A percentile compares a stretch with the other conserved stretches of the same genome.
Conservation (phyloP, 2,113 vertebrate genomes). For the Bufo bufo region DNA sequence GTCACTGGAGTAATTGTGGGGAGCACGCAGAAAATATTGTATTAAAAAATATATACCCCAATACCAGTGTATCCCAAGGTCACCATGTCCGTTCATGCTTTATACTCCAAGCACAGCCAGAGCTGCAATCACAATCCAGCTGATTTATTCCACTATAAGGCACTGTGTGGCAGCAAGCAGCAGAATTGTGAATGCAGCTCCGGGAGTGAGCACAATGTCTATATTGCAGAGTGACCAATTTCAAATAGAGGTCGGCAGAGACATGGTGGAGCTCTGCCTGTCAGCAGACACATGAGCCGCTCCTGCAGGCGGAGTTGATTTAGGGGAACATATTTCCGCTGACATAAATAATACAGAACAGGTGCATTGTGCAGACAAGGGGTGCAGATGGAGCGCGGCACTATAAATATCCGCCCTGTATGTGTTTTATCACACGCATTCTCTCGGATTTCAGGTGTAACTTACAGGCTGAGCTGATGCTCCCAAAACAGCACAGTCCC, state of each 20-base stretch:
- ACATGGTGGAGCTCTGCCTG: neutral
- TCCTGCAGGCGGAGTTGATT: neutral
- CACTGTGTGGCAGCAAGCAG: neutral
- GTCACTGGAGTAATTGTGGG: neutral
- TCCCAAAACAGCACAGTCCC: constrained; percentile 10
- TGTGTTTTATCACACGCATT: constrained; percentile 15
- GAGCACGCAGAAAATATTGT: neutral
- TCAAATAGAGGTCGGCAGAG: neutral
- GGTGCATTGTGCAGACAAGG: constrained; percentile 13
- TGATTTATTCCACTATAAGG: too few relatives aligned
- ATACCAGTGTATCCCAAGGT: too few relatives aligned
- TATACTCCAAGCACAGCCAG: neutral
- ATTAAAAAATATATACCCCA: too few relatives aligned
- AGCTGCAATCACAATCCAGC: neutral
- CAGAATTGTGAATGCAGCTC: neutral
- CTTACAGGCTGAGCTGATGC: constrained; percentile 12
- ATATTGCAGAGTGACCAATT: too few relatives aligned
- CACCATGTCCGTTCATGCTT: too few relatives aligned
- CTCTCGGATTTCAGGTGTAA: constrained; percentile 44
- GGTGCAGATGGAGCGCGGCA: neutral
- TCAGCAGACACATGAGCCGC: neutral
- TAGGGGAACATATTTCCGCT: neutral
- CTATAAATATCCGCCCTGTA: constrained; percentile 27
- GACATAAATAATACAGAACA: constrained; percentile 22
- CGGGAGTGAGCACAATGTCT: neutral